These are phyloP conservation scores for Stichodactyla helianthus DNA, from an alignment of 64 coral and sea anemone species.

Conservation along the genomic window DNA sequence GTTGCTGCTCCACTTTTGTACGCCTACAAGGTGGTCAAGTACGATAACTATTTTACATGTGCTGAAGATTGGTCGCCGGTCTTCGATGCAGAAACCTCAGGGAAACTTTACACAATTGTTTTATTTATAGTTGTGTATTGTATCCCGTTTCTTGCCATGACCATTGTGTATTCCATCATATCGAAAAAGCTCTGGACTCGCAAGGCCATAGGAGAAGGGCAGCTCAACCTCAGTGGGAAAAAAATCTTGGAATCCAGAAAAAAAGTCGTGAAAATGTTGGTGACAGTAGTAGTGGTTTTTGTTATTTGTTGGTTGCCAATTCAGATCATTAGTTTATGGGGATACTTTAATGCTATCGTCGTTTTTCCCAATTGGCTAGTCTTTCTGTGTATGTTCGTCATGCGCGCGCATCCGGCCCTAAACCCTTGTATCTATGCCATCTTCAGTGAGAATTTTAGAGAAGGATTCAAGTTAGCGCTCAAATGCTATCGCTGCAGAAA, in stretches of 20 bases:
- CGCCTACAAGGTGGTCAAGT: constrained; percentile 17
- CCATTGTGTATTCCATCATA: constrained; percentile 37
- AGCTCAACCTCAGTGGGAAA: not conserved
- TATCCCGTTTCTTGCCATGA: constrained; percentile 34
- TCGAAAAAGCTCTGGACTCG: constrained; percentile 36
- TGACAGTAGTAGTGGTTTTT: constrained; percentile 40
- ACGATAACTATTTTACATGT: constrained; percentile 7
- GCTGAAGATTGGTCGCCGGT: constrained; percentile 34
- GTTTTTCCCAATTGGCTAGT: not conserved
- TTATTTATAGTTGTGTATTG: constrained; percentile 35
- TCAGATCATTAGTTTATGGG: constrained; percentile 19
- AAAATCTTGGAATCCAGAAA: constrained; percentile 33
- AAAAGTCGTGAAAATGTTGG: constrained; percentile 60
- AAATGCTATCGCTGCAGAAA: constrained; percentile 5
- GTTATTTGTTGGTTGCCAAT: constrained; percentile 46
- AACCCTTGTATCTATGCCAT: constrained; percentile 49
- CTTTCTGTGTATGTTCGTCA: constrained; percentile 34
- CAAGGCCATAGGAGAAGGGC: constrained; percentile 9
- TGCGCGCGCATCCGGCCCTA: constrained; percentile 43
- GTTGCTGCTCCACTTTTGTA: constrained; percentile 36
- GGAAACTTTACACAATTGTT: constrained; percentile 27
- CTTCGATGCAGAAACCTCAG: not conserved
- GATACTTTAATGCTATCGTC: not conserved
- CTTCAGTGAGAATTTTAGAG: constrained; percentile 58
- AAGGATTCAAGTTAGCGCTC: constrained; percentile 42